phyloP scores from a whole-genome alignment of 2,888 invertebrate species.

The Lasioglossum pauxillum region DNA sequence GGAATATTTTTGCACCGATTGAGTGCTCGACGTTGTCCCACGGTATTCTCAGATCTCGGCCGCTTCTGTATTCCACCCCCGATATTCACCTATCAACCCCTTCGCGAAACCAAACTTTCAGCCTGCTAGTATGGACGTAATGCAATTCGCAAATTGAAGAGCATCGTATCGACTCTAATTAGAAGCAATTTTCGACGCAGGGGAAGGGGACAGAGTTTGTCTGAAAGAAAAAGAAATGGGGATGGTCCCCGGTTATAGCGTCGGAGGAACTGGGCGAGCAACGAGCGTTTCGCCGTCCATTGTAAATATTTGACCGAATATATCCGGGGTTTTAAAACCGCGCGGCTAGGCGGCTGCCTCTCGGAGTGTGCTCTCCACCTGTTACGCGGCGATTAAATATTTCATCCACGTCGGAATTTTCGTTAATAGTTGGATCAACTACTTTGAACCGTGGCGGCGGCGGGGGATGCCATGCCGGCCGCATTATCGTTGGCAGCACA shows the following conservation, averaged over 20 bases:
- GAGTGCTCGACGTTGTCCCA: not conserved
- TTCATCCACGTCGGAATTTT: slow-evolving; percentile 19
- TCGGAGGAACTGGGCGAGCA: not conserved
- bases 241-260: not conserved
- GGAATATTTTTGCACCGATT: not conserved
- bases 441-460: not conserved
- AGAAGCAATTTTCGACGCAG: not conserved
- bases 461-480: not conserved
- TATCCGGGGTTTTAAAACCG: slow-evolving; percentile 1
- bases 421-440: slow-evolving; percentile 31
- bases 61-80: not conserved
- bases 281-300: not conserved
- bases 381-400: slow-evolving; percentile 30
- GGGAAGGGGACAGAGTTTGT: not conserved
- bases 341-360: not conserved
- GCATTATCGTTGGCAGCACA: slow-evolving; percentile 35
- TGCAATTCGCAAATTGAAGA: no score
- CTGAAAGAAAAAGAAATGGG: not conserved
- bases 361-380: slow-evolving; percentile 17
- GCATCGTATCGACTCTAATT: not conserved
- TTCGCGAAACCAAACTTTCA: not conserved
- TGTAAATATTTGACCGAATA: not conserved
- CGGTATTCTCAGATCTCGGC: not conserved
- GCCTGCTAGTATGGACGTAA: not conserved
- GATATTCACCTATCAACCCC: not conserved